Base-by-base conservation (phyloP, 2,113 vertebrate species). In the Melanerpes formicivorus region DNA sequence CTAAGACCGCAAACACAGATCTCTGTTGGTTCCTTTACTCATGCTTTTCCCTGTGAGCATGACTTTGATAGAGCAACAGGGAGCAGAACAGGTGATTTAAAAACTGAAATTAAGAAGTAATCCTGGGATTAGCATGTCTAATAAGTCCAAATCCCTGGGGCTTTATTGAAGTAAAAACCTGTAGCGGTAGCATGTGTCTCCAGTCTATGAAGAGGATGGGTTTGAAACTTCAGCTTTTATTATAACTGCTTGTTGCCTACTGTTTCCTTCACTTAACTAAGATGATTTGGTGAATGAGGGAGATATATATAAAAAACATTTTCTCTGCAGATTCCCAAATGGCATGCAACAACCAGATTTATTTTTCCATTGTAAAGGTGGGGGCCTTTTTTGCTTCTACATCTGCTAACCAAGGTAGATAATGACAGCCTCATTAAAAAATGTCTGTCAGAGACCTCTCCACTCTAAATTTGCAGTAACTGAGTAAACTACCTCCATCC, bases 371-470 rank as follows among this genome's bases (percentile, higher is more conserved):
- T 72, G 21, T 80, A 23, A 42, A 85, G 82, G 66, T 72, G 25
- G 71, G 85, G 76, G 92, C 70, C 78, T 93, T 80, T 18, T 3
- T 55, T 73, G 16, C 70, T 32, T 34, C 52, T 56, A 66, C 18
- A 32, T 63, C 87, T 80, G 84, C 79, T 0, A 1, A 58, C 64
- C 34, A 42, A 90, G 44, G 21, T 8, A 2, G 1, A 4, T 82
- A 86, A 93, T 90, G 70, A 84, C n/a, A 93, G 37, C 46, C 32
- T 84, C 10, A 37, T 76, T 96, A 30, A 40, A 52, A 93, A 93
- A 50, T 44, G 32, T 71, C 58, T 63, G n/a, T 23, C 63, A 79
- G 30, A 63, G 22, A 30, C 48, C 44, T 85, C 85, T 94, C 90
- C 81, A 59, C 65, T 73, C 56, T 10, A 59, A 80, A 80, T 95